phyloP scores from a whole-genome alignment of 2,888 invertebrate genomes.

The Amblyjoppa proteus region DNA sequence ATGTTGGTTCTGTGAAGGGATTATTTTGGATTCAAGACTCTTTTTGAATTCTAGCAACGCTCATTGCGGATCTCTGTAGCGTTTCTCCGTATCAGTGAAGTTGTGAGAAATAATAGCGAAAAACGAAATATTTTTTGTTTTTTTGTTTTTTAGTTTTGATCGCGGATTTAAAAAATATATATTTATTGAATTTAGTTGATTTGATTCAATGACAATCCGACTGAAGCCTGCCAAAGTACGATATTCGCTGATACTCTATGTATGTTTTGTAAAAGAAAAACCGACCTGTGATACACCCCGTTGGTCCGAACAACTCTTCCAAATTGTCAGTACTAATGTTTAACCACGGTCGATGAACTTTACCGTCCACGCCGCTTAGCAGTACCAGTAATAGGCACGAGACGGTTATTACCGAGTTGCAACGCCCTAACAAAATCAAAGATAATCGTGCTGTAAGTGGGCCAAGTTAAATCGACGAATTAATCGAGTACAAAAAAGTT shows the following conservation, averaged over 20 bases:
- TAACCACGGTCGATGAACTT: constrained; percentile 72
- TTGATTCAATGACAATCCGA: constrained; percentile 42
- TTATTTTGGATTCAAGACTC: neutral
- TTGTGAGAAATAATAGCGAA: neutral
- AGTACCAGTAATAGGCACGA: constrained; percentile 72
- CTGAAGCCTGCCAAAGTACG: constrained; percentile 19
- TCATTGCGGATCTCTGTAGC: neutral
- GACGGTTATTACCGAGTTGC: constrained; percentile 71
- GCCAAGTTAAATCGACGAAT: constrained; percentile 39
- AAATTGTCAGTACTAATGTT: constrained; percentile 78
- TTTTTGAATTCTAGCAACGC: neutral
- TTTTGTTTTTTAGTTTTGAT: neutral
- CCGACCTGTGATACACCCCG: constrained; percentile 84
- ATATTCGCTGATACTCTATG: constrained; percentile 31
- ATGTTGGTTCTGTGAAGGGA: neutral
- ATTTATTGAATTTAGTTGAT: constrained; percentile 2
- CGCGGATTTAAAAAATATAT: too few relatives aligned
- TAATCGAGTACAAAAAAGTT: neutral
- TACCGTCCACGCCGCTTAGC: constrained; percentile 73
- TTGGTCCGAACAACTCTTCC: constrained; percentile 81
- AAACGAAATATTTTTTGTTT: too few relatives aligned
- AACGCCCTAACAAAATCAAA: constrained; percentile 72
- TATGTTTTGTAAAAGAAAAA: constrained; percentile 70
- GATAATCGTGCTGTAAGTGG: constrained; percentile 68
- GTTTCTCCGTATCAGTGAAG: neutral